Base-by-base conservation (phyloP, 2,888 invertebrate genomes). In the Mesochorus sp. region DNA sequence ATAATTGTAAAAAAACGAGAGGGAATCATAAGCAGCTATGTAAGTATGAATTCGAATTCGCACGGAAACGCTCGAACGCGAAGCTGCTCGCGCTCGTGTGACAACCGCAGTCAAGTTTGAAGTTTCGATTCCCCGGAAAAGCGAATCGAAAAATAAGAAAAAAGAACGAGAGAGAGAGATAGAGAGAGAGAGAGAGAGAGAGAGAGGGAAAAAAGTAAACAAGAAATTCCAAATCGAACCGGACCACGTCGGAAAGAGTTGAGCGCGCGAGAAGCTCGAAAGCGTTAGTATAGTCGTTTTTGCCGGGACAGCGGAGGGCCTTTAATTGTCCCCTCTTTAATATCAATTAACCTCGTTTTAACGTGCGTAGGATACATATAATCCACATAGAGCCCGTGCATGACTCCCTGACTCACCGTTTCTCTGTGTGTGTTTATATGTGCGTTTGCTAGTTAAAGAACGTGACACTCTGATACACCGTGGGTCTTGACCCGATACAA, bases 311-410 rank as follows among this genome's bases (percentile, higher is more conserved):
- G 26, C 70, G 14, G 51, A 24, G 51, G 74, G 39, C 73, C 76
- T 74, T 83, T 82, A 86, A 87, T 86, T 85, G 85, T 85, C 83
- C 82, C 85, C 85, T 80, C 83, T 85, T 84, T 83, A 81, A 82
- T 84, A 82, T 67, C 85, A 85, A 86, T 85, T 86, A 87, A 86
- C 86, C 86, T 86, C 86, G 82, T 85, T 87, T 80, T 81, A 67
- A 82, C 81, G 82, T 79, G 75, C 76, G 70, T 77, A 62, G 39
- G 57, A 47, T 71, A 62, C 62, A 49, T 47, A 64, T 61, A 51
- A 71, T 70, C 44, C n/a, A 12, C 24, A 26, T 19, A n/a, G 28
- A 53, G 62, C 8, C 17, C 39, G 42, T 0, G 70, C 70, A 55
- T 70, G 71, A 64, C 74, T 57, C 42, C 80, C 77, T 82, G 82